Evolutionary conservation across 2,888 invertebrate species (phyloP), one percentile per base, ranked within the genome.

Genomic region (Brachyptera putata): DNA sequence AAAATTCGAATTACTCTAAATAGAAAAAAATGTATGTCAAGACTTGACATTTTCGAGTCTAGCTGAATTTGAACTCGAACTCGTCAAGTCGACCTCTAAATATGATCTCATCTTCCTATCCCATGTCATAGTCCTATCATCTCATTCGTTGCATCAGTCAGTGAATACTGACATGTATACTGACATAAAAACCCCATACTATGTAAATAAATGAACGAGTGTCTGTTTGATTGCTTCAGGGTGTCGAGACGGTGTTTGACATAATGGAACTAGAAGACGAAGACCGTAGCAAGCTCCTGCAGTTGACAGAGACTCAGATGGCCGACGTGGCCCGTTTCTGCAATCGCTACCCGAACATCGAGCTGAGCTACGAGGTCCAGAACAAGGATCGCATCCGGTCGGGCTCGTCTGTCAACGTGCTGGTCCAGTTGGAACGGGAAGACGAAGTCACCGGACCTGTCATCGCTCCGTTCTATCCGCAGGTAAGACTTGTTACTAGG

Each of bases 271-370:
- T 96, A 68, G 95, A 97, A 70, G 97, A 97, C 73, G 88, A 88
- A 57, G 88, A 96, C 41, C 84, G 92, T 60, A 85, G 84, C 24
- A 84, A 87, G 66, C 76, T 93, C 43, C 73, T 91, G 57, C 90
- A 90, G 69, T 79, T 99, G 58, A 84, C 84, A 0, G 89, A 95
- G 61, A 72, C 81, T 0, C 92, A 99, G 78, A 95, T 98, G 91
- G 93, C 93, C 0, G 99, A 99, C 73, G 98, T 99, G 1, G 99
- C 98, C 0, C 82, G 93, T 37, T 99, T 99, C 82, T 99, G 98
- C 75, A 99, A 99, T 78, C 82, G 97, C 16, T 99, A 99, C 75
- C 99, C 99, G 0, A 97, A 98, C 74, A 98, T 99, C 64, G 98
- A 99, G 72, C 84, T 98, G 72, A 87, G 85, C 0, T 96, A 95